Evolutionary conservation across 2,113 vertebrate genomes (phyloP), one percentile per base, ranked within the genome.

Genomic region (Elaphurus davidianus): DNA sequence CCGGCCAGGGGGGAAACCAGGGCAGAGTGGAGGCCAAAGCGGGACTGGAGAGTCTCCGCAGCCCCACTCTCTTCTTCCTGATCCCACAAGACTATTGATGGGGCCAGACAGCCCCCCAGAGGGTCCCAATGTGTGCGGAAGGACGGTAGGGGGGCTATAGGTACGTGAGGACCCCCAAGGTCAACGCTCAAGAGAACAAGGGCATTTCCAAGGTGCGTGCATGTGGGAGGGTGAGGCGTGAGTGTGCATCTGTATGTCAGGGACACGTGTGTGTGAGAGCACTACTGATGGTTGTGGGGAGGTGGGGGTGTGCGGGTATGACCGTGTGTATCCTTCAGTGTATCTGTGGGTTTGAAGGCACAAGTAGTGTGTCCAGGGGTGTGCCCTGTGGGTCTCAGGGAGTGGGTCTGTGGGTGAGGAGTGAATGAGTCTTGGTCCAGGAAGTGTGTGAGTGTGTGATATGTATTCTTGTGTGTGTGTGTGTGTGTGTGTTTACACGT

Each of bases 261-360:
- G 16, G 30, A 57, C n/a, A 19, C 0, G 2, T 1, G 19, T 45
- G 57, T 59, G 67, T 5, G 9, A 33, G 54, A 36, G 14, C 11
- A 30, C n/a, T 30, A 9, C n/a, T 33, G 93, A 5, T 25, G 13
- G 43, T 10, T 78, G 10, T 7, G 4, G 67, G 19, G 4, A 13
- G 6, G 43, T 11, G 15, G 79, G 30, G 54, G 45, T 2, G 14
- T n/a, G 8, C 11, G 8, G 55, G 6, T 43, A 1, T 7, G 45
- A 25, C 6, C 16, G 1, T 1, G 0, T 15, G 21, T 13, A 4
- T 19, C 45, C 27, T 10, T 0, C 2, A 67, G 50, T 9, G 16
- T 6, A 23, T 30, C 47, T 64, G 87, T 5, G 54, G 4, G 17
- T 40, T 10, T 45, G 33, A 12, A 74, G 90, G 40, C 0, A 0